Evolutionary conservation across 37 sponge, comb jelly and placozoan genomes (phyloP), one percentile per base, ranked within the genome.

Genomic region (Oopsacas minuta): DNA sequence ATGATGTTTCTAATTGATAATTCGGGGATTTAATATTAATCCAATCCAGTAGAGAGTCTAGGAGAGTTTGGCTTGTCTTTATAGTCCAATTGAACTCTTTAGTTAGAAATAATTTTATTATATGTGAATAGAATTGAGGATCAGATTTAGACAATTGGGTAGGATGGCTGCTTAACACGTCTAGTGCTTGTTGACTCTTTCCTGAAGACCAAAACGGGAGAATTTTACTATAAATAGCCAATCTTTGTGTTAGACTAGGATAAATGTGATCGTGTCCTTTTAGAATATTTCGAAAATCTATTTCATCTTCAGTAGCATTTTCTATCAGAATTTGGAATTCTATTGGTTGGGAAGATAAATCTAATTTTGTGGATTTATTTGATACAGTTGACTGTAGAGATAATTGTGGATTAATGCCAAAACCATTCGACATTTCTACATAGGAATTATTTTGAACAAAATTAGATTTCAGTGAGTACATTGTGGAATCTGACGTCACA

Each of bases 71-170:
- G 75, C 75, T 61, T 12, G 30, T 61, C 28, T 10, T 25, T 25
- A 61, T 10, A 61, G 75, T 61, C 75, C 75, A 61, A 34, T 61
- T 61, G 75, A 20, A 61, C 30, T 61, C 75, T 61, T 61, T 61
- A 5, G 75, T 61, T 61, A 10, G 75, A 61, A 61, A 61, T 61
- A 61, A 12, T 10, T 61, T 61, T 3, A 61, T 10, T 3, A 61
- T 25, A 12, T 61, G 28, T 20, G 75, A 61, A 34, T 61, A 61
- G 75, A 61, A 61, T 61, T 20, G 20, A 10, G 75, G 75, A 34
- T 61, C 75, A n/a, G 28, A 25, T 61, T 25, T 5, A 7, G 75
- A n/a, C 1, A 61, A 34, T 7, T 25, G 30, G 5, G 22, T 10
- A 3, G 3, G 30, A 3, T n/a, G 20, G 7, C 1, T 61, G 30